Conservation (phyloP, 2,113 vertebrate species). For the Ploceus nigricollis region DNA sequence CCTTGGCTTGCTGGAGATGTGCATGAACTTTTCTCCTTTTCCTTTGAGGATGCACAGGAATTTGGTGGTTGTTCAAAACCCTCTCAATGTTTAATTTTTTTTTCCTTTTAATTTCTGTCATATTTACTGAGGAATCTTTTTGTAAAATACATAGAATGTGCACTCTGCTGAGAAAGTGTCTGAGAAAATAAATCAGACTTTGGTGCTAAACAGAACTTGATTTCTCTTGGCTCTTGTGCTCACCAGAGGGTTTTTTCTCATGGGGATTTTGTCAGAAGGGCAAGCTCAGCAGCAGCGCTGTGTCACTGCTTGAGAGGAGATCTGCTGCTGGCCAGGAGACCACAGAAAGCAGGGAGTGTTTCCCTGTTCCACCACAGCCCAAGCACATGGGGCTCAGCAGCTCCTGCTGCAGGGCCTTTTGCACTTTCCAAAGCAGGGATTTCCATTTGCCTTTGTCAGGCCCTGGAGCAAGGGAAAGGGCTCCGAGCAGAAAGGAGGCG, state of each 20-base stretch:
- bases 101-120: not conserved
- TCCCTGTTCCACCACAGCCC: not conserved
- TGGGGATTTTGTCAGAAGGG: not conserved
- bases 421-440: not conserved
- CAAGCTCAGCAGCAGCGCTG: not conserved
- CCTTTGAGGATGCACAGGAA: not conserved
- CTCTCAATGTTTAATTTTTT: not conserved
- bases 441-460: not conserved
- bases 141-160: not conserved
- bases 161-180: not conserved
- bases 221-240: constrained; percentile 1
- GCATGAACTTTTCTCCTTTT: not conserved
- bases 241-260: not conserved
- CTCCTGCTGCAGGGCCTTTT: not conserved
- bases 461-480: not conserved
- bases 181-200: not conserved
- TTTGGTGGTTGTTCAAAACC: not conserved
- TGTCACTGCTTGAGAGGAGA: not conserved
- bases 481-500: not conserved
- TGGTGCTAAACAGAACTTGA: not conserved
- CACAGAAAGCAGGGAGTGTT: not conserved
- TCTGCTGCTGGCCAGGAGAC: not conserved
- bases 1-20: not conserved
- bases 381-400: not conserved
- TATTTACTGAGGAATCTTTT: not conserved